phyloP scores from a whole-genome alignment of 2,888 invertebrate species.

The Muscina levida region DNA sequence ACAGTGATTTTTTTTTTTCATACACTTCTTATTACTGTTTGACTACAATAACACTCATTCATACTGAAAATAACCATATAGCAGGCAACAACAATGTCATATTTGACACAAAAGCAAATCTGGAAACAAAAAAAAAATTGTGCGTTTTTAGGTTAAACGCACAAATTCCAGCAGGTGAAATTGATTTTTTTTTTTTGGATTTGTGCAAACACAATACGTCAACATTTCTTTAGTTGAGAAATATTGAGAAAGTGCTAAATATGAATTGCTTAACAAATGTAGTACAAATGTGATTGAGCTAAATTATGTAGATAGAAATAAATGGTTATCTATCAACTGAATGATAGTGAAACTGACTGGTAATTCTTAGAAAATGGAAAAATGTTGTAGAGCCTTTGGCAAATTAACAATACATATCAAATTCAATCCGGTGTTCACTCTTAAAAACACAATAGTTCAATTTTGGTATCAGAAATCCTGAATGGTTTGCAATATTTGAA shows the following conservation, averaged over 20 bases:
- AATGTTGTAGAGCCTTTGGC: too few species aligned
- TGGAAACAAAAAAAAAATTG: constrained; percentile 52
- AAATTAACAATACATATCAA: too few species aligned
- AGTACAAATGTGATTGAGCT: constrained; percentile 6
- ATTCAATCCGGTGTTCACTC: too few species aligned
- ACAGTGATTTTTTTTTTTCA: not conserved
- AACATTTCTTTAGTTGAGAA: constrained; percentile 62
- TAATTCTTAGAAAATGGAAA: too few species aligned
- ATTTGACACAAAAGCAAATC: too few species aligned
- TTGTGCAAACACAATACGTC: constrained; percentile 79
- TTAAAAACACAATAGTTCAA: too few species aligned
- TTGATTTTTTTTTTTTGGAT: constrained; percentile 80
- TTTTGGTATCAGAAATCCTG: too few species aligned
- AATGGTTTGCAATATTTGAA: too few species aligned
- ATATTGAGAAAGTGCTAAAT: constrained; percentile 67
- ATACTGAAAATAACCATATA: too few species aligned
- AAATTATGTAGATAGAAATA: not conserved
- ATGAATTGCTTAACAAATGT: constrained; percentile 40
- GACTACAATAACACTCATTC: too few species aligned
- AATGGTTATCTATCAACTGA: not conserved
- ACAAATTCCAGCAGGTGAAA: constrained; percentile 78
- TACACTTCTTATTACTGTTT: too few species aligned
- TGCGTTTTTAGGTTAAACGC: constrained; percentile 74
- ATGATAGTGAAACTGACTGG: not conserved
- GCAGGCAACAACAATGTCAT: too few species aligned